These are phyloP conservation scores for Plebejus melissa DNA, from an alignment of 2,888 invertebrate species.

Conservation along the genomic window DNA sequence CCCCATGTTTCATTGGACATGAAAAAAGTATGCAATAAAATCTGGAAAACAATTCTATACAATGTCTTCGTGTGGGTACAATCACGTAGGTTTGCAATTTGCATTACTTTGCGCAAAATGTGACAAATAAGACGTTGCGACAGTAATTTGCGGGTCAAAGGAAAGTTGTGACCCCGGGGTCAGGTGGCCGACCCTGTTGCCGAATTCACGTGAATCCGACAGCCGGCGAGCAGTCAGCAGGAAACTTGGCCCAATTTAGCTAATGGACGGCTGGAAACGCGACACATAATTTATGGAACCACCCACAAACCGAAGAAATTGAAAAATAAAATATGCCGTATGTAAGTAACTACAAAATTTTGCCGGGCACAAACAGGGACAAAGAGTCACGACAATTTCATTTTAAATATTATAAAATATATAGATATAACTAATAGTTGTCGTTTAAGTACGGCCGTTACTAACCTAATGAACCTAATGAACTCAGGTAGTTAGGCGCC, in stretches of 20 bases:
- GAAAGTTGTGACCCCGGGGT: constrained; percentile 3
- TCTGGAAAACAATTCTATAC: background rate
- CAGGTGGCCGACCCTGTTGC: constrained; percentile 18
- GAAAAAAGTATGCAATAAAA: no score
- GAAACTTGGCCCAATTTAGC: constrained; percentile 44
- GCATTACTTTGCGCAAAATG: background rate
- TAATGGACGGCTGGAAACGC: constrained; percentile 43
- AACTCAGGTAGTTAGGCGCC: no score
- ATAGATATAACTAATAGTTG: background rate
- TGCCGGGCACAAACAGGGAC: background rate
- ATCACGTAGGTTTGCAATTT: background rate
- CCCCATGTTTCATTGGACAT: no score
- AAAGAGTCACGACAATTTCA: background rate
- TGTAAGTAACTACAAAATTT: background rate
- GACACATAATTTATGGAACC: constrained; percentile 29
- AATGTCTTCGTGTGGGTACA: background rate
- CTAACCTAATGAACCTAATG: no score
- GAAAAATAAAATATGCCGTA: background rate
- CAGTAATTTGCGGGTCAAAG: constrained; percentile 11
- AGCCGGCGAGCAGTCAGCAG: constrained; percentile 35
- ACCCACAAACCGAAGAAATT: constrained; percentile 2
- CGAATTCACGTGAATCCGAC: constrained; percentile 11
- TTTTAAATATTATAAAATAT: background rate
- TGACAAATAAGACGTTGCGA: background rate
- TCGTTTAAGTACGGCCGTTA: background rate